Evolutionary conservation across 37 sponge, comb jelly and placozoan species (phyloP).

Genomic region (Ianthella basta): DNA sequence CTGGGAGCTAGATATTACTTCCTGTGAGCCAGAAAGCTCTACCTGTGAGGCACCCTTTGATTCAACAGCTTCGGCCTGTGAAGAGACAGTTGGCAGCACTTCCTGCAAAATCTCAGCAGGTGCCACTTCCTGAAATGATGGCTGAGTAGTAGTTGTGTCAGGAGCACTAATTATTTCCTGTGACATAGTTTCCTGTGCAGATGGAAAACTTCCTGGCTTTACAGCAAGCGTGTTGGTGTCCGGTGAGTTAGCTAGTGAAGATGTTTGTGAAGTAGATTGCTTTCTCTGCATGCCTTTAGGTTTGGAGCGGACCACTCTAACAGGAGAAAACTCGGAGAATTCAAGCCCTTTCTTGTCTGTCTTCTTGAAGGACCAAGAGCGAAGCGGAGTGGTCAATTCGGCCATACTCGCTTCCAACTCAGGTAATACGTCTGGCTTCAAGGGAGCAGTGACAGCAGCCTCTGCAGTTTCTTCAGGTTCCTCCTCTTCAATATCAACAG

Average conservation of each 20-base stretch:
- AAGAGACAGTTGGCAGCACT: too few relatives aligned
- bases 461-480: too few relatives aligned
- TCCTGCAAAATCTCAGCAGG: neutral
- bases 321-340: slow-evolving; percentile 16
- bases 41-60: too few relatives aligned
- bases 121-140: slow-evolving; percentile 9
- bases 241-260: neutral
- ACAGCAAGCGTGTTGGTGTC: neutral
- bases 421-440: neutral
- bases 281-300: neutral
- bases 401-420: slow-evolving; percentile 15
- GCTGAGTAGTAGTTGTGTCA: neutral
- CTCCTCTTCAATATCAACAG: too few relatives aligned
- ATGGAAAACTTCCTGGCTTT: neutral
- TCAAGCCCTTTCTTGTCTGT: slow-evolving; percentile 4
- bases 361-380: slow-evolving; percentile 32
- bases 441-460: too few relatives aligned
- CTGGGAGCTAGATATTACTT: slow-evolving; percentile 1
- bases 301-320: slow-evolving; percentile 2
- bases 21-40: too few relatives aligned
- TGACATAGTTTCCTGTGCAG: neutral
- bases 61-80: too few relatives aligned
- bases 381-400: slow-evolving; percentile 11
- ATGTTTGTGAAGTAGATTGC: neutral
- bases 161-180: neutral